Percentiles rank a stretch among this genome's conserved stretches.
phyloP scores from a whole-genome alignment of 2,888 invertebrate genomes.

The Leucophora obtusa region DNA sequence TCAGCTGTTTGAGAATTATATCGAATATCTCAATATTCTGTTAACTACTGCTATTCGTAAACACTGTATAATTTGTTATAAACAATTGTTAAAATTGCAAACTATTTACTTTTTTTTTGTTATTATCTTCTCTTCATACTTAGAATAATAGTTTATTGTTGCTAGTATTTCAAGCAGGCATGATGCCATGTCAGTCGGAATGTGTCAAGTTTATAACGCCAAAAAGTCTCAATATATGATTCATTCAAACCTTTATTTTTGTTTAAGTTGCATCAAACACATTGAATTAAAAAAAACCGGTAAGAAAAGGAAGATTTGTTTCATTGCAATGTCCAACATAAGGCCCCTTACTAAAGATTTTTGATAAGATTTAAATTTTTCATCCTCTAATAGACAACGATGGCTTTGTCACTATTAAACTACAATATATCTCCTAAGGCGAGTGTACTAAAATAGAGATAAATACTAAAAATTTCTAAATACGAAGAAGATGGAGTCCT shows the following conservation, averaged over 20 bases:
- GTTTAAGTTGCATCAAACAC: constrained; percentile 22
- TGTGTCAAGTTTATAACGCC: constrained; percentile 33
- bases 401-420: too few species aligned
- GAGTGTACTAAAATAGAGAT: too few species aligned
- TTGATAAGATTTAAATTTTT: too few species aligned
- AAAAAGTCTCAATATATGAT: constrained; percentile 33
- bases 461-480: too few species aligned
- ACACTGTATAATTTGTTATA: constrained; percentile 15
- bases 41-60: constrained; percentile 36
- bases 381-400: too few species aligned
- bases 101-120: constrained; percentile 29
- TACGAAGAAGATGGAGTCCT: too few species aligned
- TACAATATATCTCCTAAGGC: too few species aligned
- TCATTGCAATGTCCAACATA: neutral
- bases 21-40: constrained; percentile 20
- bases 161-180: constrained; percentile 6
- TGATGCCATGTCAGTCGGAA: constrained; percentile 36
- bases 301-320: neutral
- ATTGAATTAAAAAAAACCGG: constrained; percentile 11
- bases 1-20: constrained; percentile 36
- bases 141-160: neutral
- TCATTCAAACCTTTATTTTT: constrained; percentile 27
- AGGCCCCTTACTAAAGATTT: neutral
- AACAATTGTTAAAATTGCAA: constrained; percentile 27
- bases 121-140: constrained; percentile 8